Conservation (phyloP, 2,797 vertebrate genomes). For the Sphenodon punctatus region DNA sequence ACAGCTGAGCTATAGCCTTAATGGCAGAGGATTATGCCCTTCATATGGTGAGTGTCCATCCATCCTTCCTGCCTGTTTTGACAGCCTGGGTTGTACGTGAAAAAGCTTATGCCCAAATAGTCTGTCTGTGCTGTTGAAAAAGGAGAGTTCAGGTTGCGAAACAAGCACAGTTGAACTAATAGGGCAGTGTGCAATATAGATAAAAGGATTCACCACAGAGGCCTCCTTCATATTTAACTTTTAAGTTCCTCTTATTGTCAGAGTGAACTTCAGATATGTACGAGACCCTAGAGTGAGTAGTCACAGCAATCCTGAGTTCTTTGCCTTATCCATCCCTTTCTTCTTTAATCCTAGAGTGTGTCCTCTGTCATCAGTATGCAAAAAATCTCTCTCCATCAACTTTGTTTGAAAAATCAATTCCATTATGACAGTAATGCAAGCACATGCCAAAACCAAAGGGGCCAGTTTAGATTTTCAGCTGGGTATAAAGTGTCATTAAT, state of each 20-base stretch:
- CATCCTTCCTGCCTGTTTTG: too few relatives aligned
- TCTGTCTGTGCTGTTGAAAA: not conserved
- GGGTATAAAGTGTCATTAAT: not conserved
- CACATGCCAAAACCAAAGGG: slow-evolving; percentile 8
- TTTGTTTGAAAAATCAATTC: not conserved
- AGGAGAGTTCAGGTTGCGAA: not conserved
- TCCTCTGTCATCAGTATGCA: not conserved
- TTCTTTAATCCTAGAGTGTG: not conserved
- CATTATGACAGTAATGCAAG: not conserved
- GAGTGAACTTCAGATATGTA: not conserved
- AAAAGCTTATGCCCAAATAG: not conserved
- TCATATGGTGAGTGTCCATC: too few relatives aligned
- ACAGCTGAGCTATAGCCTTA: too few relatives aligned
- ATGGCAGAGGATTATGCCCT: too few relatives aligned
- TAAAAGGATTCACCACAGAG: not conserved
- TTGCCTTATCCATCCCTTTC: not conserved
- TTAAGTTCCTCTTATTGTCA: not conserved
- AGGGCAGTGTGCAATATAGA: not conserved
- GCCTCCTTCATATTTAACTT: not conserved
- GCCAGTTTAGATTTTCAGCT: not conserved
- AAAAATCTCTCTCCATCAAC: not conserved
- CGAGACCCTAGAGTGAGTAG: not conserved
- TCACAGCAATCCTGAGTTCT: not conserved
- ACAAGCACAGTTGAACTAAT: not conserved
- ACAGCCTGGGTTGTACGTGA: not conserved